Conservation (phyloP, 2,113 vertebrate species). For the Hippotragus niger region DNA sequence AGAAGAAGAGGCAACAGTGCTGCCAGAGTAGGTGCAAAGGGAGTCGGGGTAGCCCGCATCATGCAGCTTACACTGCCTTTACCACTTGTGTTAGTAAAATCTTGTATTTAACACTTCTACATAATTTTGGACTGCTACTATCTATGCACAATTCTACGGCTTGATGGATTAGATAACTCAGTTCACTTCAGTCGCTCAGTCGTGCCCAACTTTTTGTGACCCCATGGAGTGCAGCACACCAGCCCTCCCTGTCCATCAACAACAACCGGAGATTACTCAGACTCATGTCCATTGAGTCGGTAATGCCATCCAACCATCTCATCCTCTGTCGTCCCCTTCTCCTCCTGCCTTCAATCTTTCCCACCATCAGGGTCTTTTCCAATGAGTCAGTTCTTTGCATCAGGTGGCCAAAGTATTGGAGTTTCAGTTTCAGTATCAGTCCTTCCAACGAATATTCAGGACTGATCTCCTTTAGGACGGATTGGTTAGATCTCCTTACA, state of each 20-base stretch:
- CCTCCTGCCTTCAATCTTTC: neutral
- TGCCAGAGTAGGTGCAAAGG: neutral
- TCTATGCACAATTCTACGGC: neutral
- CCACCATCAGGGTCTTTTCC: neutral
- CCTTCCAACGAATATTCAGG: neutral
- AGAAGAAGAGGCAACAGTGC: neutral
- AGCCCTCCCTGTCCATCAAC: neutral
- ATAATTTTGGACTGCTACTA: neutral
- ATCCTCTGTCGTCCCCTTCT: neutral
- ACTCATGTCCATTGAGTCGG: neutral
- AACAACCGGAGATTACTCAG: neutral
- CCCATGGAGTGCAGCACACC: neutral
- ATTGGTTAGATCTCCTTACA: neutral
- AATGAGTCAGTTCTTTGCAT: neutral
- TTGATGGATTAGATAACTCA: neutral
- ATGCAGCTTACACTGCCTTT: neutral
- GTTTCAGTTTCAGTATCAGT: neutral
- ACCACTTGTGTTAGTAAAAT: neutral
- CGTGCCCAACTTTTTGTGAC: neutral
- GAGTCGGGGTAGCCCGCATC: neutral
- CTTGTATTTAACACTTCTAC: neutral
- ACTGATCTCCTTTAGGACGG: neutral
- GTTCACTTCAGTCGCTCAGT: neutral
- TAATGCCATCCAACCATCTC: neutral
- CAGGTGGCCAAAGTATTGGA: neutral